A percentile compares a stretch with the other conserved stretches of the same genome.
Conservation (phyloP, 1,140 invertebrate species). For the Geopemphigus sp. region DNA sequence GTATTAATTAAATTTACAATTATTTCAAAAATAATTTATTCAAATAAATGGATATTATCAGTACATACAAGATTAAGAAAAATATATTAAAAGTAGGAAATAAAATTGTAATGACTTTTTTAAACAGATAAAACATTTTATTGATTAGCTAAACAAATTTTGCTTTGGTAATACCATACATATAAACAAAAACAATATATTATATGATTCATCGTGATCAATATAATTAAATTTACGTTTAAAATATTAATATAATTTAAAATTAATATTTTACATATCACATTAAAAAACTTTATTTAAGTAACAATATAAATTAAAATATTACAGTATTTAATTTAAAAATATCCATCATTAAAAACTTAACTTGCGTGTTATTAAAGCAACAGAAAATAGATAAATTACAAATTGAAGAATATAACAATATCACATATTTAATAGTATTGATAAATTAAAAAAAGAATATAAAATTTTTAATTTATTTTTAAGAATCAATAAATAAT, state of each 20-base stretch:
- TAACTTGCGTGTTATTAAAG: not conserved
- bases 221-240: not conserved
- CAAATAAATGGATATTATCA: not conserved
- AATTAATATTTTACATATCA: constrained; percentile 29
- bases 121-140: constrained; percentile 4
- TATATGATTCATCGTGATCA: not conserved
- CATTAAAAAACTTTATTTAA: not conserved
- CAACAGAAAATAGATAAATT: not conserved
- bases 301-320: constrained; percentile 22
- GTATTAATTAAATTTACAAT: no score
- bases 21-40: no score
- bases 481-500: not conserved
- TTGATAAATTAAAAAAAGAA: not conserved
- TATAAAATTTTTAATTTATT: not conserved
- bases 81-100: not conserved
- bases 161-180: not conserved
- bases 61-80: not conserved
- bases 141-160: not conserved
- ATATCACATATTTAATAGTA: constrained; percentile 26
- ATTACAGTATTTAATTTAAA: constrained; percentile 6
- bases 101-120: not conserved
- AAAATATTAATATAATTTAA: constrained; percentile 13
- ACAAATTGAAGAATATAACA: not conserved
- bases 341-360: not conserved
- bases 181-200: not conserved